Percentiles rank a stretch among this genome's conserved stretches.
Evolutionary conservation across 2,888 invertebrate genomes (phyloP).

Genomic region (Rhodophaea formosa): DNA sequence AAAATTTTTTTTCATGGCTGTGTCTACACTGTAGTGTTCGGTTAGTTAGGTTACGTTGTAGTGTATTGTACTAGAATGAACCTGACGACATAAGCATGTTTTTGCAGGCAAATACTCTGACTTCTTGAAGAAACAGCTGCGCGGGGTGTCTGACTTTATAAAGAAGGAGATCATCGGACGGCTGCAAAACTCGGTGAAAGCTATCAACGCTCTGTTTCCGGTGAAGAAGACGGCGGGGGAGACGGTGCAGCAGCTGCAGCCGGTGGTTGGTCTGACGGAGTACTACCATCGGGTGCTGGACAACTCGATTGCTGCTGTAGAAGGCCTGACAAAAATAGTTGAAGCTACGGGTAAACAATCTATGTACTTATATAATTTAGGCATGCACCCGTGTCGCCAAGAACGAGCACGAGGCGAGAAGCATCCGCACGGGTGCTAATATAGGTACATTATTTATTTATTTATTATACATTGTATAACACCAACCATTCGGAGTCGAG

Average conservation of each 20-base stretch:
- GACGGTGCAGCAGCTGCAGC: constrained; percentile 45
- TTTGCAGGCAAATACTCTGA: constrained; percentile 61
- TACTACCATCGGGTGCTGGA: constrained; percentile 65
- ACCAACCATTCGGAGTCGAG: too few species aligned
- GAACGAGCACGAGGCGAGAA: too few species aligned
- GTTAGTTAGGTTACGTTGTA: too few species aligned
- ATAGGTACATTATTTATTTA: too few species aligned
- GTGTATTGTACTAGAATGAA: too few species aligned
- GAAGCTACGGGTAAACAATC: constrained; percentile 80
- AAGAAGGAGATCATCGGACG: constrained; percentile 68
- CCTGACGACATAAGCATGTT: constrained; percentile 6
- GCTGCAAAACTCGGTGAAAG: constrained; percentile 52
- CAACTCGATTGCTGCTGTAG: constrained; percentile 51
- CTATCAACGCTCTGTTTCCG: constrained; percentile 57
- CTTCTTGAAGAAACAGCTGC: constrained; percentile 54
- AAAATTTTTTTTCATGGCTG: too few species aligned
- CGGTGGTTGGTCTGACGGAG: constrained; percentile 42
- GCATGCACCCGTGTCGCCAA: too few species aligned
- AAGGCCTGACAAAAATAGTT: constrained; percentile 78
- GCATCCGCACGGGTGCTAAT: too few species aligned
- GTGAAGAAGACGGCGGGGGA: constrained; percentile 39
- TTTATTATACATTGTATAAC: too few species aligned
- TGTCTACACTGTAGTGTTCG: too few species aligned
- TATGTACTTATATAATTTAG: too few species aligned
- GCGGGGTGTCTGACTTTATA: constrained; percentile 60